phyloP scores from a whole-genome alignment of 2,113 vertebrate genomes.

The Cottus gobio region DNA sequence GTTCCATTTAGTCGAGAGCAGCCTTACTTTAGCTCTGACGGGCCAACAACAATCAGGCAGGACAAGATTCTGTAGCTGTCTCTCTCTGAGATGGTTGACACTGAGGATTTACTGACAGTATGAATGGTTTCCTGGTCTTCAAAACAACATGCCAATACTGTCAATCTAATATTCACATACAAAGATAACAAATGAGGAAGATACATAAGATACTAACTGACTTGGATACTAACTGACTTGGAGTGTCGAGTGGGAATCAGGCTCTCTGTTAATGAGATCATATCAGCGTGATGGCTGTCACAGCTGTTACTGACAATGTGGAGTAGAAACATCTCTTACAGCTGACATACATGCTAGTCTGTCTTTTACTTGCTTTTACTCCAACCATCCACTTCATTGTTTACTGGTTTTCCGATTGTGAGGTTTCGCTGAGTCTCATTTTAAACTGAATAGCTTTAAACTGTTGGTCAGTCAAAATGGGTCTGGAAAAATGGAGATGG shows the following conservation, averaged over 20 bases:
- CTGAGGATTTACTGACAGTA: slow-evolving; percentile 2
- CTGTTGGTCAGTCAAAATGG: not conserved
- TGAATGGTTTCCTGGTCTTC: slow-evolving; percentile 6
- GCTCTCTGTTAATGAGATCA: slow-evolving; percentile 36
- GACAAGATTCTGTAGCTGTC: slow-evolving; percentile 26
- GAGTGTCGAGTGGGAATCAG: not conserved
- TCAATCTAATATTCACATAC: not conserved
- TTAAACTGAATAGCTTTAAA: not conserved
- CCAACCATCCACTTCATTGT: not conserved
- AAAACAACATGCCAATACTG: slow-evolving; percentile 9
- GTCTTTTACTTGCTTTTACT: too few relatives aligned
- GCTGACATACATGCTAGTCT: slow-evolving; percentile 37
- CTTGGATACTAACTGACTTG: not conserved
- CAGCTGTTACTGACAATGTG: slow-evolving; percentile 58
- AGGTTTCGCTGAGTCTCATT: not conserved
- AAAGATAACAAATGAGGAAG: not conserved
- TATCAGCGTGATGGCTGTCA: slow-evolving; percentile 38
- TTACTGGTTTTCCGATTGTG: not conserved
- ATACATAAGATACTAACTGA: not conserved
- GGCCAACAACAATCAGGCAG: slow-evolving; percentile 35
- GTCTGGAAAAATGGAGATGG: not conserved
- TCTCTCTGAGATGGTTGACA: slow-evolving; percentile 10
- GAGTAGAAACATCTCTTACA: slow-evolving; percentile 46
- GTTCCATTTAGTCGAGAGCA: slow-evolving; percentile 62
- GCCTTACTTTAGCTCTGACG: slow-evolving; percentile 50